Evolutionary conservation across 2,888 invertebrate species (phyloP), one percentile per base, ranked within the genome.

Genomic region (Diaphora mendica): DNA sequence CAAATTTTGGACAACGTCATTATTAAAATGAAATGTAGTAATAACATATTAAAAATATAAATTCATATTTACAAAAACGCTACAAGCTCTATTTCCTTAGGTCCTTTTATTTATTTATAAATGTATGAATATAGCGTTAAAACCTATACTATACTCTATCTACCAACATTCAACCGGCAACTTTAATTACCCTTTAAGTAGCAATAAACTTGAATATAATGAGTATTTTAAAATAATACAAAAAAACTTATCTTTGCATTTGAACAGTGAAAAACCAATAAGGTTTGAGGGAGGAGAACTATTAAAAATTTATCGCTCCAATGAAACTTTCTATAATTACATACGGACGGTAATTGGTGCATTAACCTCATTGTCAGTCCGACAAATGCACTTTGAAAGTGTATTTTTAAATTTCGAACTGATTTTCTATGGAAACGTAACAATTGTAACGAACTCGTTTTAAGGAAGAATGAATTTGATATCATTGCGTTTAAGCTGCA

Each of bases 301-400:
- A 76, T 76, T 74, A 80, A 75, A 68, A 68, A 11, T 71, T 70
- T 72, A n/a, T 73, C 68, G 42, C 48, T 48, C 23, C 70, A 65
- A 64, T 75, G 69, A 71, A 77, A 75, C 42, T 82, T 78, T 79
- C 77, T 74, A 76, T 80, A 77, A 81, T 81, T 81, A 79, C 62
- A 67, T 51, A 30, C 59, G 74, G 65, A 70, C 72, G 72, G 76
- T 81, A 81, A 82, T 76, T 81, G 73, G 76, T 76, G 75, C 83
- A 83, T 83, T 83, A 77, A 81, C 79, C 79, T 73, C 55, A 76
- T 76, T 81, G 79, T 77, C 76, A 69, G 74, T 35, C 62, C 13
- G 76, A 70, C 68, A 67, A 64, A 35, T 75, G 59, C 74, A 74
- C 65, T 71, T 81, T 68, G 55, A 65, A 68, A 23, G 71, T 44